Percentiles rank a stretch among this genome's conserved stretches.
Conservation (phyloP, 1,140 invertebrate genomes). For the Drosophila pandora region DNA sequence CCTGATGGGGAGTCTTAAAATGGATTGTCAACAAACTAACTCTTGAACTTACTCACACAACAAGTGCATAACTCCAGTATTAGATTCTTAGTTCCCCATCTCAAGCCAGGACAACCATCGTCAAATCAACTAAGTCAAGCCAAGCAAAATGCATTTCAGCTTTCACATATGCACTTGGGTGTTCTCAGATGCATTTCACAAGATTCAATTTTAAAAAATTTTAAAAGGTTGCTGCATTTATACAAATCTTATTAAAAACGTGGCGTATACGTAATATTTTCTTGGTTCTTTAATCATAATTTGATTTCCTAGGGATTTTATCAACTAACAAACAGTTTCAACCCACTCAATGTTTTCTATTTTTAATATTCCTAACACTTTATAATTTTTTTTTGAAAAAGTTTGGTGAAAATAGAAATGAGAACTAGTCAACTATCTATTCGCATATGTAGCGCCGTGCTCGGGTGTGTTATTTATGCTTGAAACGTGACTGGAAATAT, state of each 20-base stretch:
- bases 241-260: not conserved
- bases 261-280: not conserved
- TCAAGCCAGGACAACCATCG: slow-evolving; percentile 15
- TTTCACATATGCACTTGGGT: not conserved
- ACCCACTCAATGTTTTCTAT: not conserved
- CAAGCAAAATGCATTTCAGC: slow-evolving; percentile 32
- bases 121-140: slow-evolving; percentile 29
- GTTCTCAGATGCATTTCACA: slow-evolving; percentile 10
- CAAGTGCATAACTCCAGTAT: slow-evolving; percentile 45
- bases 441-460: slow-evolving; percentile 22
- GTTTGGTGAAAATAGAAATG: slow-evolving; percentile 9
- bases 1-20: slow-evolving; percentile 17
- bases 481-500: slow-evolving; percentile 78
- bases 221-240: no score
- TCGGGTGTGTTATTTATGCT: slow-evolving; percentile 67
- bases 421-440: slow-evolving; percentile 18
- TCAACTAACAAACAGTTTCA: no score
- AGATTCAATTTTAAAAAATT: not conserved
- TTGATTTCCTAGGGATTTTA: not conserved
- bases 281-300: not conserved
- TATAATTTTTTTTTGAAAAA: not conserved
- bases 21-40: slow-evolving; percentile 38
- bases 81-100: slow-evolving; percentile 20
- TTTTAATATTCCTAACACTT: not conserved
- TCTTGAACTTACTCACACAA: slow-evolving; percentile 9